Evolutionary conservation across 2,888 invertebrate species (phyloP).

Genomic region (Aspidiotus rigidus): DNA sequence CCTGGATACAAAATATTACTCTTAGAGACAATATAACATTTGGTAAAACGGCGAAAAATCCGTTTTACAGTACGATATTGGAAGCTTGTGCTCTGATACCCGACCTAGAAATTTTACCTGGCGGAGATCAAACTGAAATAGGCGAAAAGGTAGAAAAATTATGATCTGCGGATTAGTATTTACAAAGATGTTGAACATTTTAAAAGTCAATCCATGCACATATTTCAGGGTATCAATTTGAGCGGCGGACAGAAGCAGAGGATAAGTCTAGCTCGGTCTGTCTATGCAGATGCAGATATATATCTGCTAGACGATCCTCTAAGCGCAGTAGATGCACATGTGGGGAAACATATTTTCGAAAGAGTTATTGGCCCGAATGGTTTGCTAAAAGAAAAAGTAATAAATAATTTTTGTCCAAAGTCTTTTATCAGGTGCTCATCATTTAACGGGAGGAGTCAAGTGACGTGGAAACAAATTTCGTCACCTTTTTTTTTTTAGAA

Average conservation of each 20-base stretch:
- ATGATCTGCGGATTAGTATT: not conserved
- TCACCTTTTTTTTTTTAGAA: too few relatives aligned
- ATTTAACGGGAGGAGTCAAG: too few relatives aligned
- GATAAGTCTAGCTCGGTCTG: constrained; percentile 82
- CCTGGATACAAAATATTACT: constrained; percentile 97
- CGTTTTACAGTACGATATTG: constrained; percentile 67
- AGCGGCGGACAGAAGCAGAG: constrained; percentile 88
- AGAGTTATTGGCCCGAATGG: constrained; percentile 50
- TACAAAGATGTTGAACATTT: not conserved
- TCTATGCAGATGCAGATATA: constrained; percentile 77
- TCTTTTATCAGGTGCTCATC: too few relatives aligned
- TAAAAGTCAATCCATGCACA: not conserved
- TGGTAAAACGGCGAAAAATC: constrained; percentile 63
- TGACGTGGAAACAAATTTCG: too few relatives aligned
- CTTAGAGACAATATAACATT: constrained; percentile 87
- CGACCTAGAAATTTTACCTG: constrained; percentile 87
- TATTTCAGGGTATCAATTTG: constrained; percentile 59
- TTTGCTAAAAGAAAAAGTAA: constrained; percentile 43
- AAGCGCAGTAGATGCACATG: constrained; percentile 56
- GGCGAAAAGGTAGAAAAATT: constrained; percentile 64
- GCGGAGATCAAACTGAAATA: constrained; percentile 93
- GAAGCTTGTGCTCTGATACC: constrained; percentile 82
- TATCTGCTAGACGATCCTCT: constrained; percentile 93
- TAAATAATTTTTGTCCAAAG: not conserved
- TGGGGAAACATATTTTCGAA: constrained; percentile 56